phyloP scores from a whole-genome alignment of 1,140 invertebrate species.

The Callitettix versicolor region DNA sequence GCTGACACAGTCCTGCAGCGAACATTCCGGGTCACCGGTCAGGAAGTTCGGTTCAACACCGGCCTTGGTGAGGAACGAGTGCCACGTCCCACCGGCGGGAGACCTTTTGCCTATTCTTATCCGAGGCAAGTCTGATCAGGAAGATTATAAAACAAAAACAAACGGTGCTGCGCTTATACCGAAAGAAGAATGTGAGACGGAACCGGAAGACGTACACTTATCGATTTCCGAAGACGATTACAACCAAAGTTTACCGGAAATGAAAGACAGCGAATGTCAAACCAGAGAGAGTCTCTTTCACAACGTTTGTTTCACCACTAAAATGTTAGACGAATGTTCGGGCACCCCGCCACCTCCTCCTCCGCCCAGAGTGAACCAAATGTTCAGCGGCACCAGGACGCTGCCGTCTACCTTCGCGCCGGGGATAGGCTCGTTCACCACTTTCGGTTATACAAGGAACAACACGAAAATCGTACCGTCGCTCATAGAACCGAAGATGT shows the following conservation, averaged over 20 bases:
- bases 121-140: conserved; percentile 26
- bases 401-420: neutral
- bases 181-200: neutral
- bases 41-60: too few relatives aligned
- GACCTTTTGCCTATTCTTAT: conserved; percentile 7
- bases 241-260: neutral
- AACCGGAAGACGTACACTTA: neutral
- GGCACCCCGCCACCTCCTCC: conserved; percentile 22
- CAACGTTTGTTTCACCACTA: neutral
- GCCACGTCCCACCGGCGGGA: neutral
- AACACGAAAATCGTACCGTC: neutral
- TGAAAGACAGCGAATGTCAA: conserved; percentile 4
- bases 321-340: neutral
- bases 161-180: neutral
- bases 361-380: conserved; percentile 6
- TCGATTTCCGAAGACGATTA: neutral
- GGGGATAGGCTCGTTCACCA: conserved; percentile 32
- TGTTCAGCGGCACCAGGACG: neutral
- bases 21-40: too few relatives aligned
- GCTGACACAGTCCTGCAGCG: too few relatives aligned
- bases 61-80: too few relatives aligned
- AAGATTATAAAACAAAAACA: conserved; percentile 24
- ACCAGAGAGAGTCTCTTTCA: neutral
- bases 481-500: neutral
- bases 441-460: conserved; percentile 40